Evolutionary conservation across 1,140 invertebrate genomes (phyloP), one percentile per base, ranked within the genome.

Genomic region (Atta cephalotes): DNA sequence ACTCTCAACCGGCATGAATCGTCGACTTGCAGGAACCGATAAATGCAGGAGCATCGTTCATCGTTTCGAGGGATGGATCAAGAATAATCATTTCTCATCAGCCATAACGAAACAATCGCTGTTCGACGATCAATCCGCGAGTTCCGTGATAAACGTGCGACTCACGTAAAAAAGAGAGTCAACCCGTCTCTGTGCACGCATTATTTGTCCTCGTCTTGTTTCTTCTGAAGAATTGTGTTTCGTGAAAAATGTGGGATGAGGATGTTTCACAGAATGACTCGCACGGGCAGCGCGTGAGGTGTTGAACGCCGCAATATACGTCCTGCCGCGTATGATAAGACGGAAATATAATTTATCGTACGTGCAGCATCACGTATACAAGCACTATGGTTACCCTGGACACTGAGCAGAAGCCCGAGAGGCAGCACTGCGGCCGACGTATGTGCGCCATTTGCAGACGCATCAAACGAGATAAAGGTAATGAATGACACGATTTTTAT

Each of bases 401-500:
- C 93, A 95, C 94, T 51, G 95, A 95, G 87, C 94, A 94, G 91
- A 95, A 95, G 91, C 94, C 93, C 76, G 94, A 95, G 88, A 89
- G 94, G 93, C 94, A 95, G 87, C 95, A 95, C 77, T 95, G 95
- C 89, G 94, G 92, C 70, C 93, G 95, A 60, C 94, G 95, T 81
- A 95, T 95, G 95, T 95, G 95, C 88, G 95, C 95, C 60, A 95
- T 95, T 93, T 95, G 95, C 93, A 93, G 94, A 91, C 93, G 95
- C 90, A 94, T 95, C 92, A 94, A 93, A 90, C 93, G 95, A 84
- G 95, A 95, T 87, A 95, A 94, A 95, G 95, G 95, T 95, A 95
- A 94, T 81, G 56, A 77, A 68, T n/a, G 60, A 79, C 56, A 82
- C 18, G 77, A 81, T 86, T 86, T 86, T 86, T 80, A 81, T 86